These are phyloP conservation scores for Bicyclus anynana DNA, from an alignment of 1,140 invertebrate genomes.

Conservation along the genomic window DNA sequence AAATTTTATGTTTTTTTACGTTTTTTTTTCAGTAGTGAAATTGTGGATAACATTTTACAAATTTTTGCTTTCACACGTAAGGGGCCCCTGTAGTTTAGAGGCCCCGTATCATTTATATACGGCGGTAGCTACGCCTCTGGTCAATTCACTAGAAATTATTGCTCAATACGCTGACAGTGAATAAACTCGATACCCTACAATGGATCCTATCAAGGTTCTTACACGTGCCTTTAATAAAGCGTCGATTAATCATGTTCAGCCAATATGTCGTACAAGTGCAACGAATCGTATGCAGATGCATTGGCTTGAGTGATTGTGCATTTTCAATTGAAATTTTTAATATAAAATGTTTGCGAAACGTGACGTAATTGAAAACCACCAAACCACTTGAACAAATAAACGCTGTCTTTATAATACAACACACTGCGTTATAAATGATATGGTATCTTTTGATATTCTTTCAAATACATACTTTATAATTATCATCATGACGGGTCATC, in stretches of 20 bases:
- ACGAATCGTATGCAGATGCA: conserved; percentile 9
- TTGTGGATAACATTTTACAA: too few species aligned
- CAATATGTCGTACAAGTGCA: conserved; percentile 12
- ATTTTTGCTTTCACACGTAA: too few species aligned
- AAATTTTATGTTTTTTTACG: too few species aligned
- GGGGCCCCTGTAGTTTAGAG: too few species aligned
- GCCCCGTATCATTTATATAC: too few species aligned
- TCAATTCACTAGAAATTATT: neutral
- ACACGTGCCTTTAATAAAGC: conserved; percentile 17
- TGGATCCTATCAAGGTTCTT: conserved; percentile 1
- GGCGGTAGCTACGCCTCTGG: too few species aligned
- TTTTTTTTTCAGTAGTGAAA: too few species aligned
- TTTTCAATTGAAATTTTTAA: conserved; percentile 8
- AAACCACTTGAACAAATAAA: neutral
- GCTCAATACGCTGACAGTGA: neutral
- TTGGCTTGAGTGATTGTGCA: conserved; percentile 8
- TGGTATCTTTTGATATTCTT: too few species aligned
- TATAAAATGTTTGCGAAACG: neutral
- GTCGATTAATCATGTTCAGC: conserved; percentile 12
- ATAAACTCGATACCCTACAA: conserved; percentile 9
- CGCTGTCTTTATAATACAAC: neutral
- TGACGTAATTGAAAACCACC: neutral
- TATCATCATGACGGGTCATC: too few species aligned
- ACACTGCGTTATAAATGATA: too few species aligned
- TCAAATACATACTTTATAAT: too few species aligned